Base-by-base conservation (phyloP, 2,888 invertebrate species). In the Zonitis immaculata region DNA sequence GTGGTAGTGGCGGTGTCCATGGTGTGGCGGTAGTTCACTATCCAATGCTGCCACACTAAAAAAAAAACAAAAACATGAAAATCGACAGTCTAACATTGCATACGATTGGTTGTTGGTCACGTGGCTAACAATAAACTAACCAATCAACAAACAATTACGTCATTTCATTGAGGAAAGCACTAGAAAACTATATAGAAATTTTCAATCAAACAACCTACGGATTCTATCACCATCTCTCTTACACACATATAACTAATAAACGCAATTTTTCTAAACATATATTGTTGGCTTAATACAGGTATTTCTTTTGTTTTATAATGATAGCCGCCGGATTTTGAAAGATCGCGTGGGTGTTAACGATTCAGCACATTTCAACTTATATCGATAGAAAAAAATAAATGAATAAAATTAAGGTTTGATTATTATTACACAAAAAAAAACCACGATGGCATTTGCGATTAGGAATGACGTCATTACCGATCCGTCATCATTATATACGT, bases 121-220 rank as follows among this genome's bases (percentile, higher is more conserved):
- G 77, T 76, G 78, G 70, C 66, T 42, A 49, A 28, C 35, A n/a
- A 27, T 20, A 32, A 44, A 44, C 22, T 20, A 44, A 58, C 66
- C 78, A 78, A 78, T 78, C 70, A 58, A 57, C 22, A 18, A 44
- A 8, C 12, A 49, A 54, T 73, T 76, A 79, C 79, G 79, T 79
- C 79, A 78, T 75, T 78, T 76, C 79, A 79, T 79, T 79, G 79
- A 79, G 72, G 69, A 68, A 64, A 54, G 44, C 47, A 27, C 44
- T n/a, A n/a, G n/a, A n/a, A n/a, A n/a, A n/a, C n/a, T n/a, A 46
- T 22, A 18, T 32, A 27, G 6, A 47, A 45, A 27, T 44, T 43
- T 54, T 46, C 46, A 42, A 51, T 48, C 42, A 39, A 54, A 32
- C 35, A 42, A 22, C 42, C 14, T 14, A 43, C 32, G 42, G 30